Percentiles rank a stretch among this genome's conserved stretches.
Conservation (phyloP, 1,140 invertebrate genomes). For the roundworm (Caenorhabditis elegans) region WBcel235 BX284602.5:10605001-10605500, state of each 20-base stretch:
- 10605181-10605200: conserved; percentile 96
- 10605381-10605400: too few relatives aligned
- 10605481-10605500: conserved; percentile 99
- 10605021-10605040: too few relatives aligned
- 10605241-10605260: conserved; percentile 94
- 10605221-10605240: conserved; percentile 92
- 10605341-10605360: too few relatives aligned
- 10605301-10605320: conserved; percentile 96
- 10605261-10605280: conserved; percentile 76
- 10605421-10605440: too few relatives aligned
- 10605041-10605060: too few relatives aligned
- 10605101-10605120: conserved; percentile 79
- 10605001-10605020: too few relatives aligned
- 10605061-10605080: too few relatives aligned
- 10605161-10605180: conserved; percentile 91
- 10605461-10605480: conserved; percentile 82
- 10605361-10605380: too few relatives aligned
- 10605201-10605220: conserved; percentile 95
- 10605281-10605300: conserved; percentile 95
- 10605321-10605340: conserved; percentile 87
- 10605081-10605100: too few relatives aligned
- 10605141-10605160: conserved; percentile 98
- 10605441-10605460: too few relatives aligned
- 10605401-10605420: too few relatives aligned
- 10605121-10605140: conserved; percentile 99